Base-by-base conservation (phyloP, 2,113 vertebrate genomes). In the Paradoxurus hermaphroditus region DNA sequence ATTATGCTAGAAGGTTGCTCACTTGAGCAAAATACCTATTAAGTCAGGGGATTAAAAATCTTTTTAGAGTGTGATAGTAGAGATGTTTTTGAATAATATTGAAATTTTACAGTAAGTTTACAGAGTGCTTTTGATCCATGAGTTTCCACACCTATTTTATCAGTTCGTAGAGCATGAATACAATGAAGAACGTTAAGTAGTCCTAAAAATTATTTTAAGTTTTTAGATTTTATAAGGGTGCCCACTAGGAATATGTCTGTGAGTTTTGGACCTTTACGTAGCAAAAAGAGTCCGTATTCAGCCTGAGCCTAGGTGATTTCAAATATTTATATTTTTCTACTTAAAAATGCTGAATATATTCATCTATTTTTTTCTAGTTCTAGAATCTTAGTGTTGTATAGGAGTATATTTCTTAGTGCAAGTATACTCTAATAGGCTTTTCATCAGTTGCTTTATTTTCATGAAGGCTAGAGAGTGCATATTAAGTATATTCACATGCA, bases 251-350 rank as follows among this genome's bases (percentile, higher is more conserved):
- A 78, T 68, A 39, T 70, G 73, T 41, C 34, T 63, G 8, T 95
- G 86, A 94, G 62, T 18, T 86, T 77, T 89, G 75, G 16, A 65
- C 85, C 16, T 36, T 91, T 82, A 62, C 59, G 86, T 81, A 91
- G 53, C 46, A 27, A 85, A 62, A 49, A 70, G 83, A 53, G n/a
- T 73, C 82, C 67, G 27, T 83, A 73, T 92, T 94, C 53, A 75
- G 2, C 41, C 9, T 96, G 12, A 29, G 27, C 68, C 4, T 63
- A 56, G 53, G n/a, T 51, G 21, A 49, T 46, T 94, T 91, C 73
- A 86, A 95, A 46, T 83, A 63, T 86, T 97, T 88, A 10, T 82
- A 7, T 91, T 96, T 91, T 86, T 91, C 29, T 97, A 51, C 81
- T 72, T 75, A 36, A 75, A 94, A 90, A 53, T 78, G 75, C 79